Evolutionary conservation across 2,113 vertebrate species (phyloP), one percentile per base, ranked within the genome.

Genomic region (Thomomys bottae): DNA sequence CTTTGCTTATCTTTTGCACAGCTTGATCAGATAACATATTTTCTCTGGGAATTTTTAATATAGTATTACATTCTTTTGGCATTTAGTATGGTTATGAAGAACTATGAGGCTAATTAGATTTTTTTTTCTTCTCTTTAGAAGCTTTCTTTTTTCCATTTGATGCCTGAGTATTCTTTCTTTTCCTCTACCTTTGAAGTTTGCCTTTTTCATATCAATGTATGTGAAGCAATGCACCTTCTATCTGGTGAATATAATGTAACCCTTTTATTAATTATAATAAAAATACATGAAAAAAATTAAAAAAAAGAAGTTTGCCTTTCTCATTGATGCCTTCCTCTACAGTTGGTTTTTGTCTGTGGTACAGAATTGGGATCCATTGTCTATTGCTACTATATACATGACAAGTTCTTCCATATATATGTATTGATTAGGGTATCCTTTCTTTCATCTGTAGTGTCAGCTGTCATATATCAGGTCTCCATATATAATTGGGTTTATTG

Each of bases 31-130:
- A 2, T 90, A n/a, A 90, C 18, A 28, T 64, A 45, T 10, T 67
- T 70, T 64, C 28, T 83, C 45, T 75, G 80, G 15, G 26, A 85
- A 85, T 82, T 91, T 67, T 82, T 59, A 26, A 81, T 71, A 71
- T 15, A 54, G 49, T 54, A 54, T 54, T 54, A 17, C 49, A 54
- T 54, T 54, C 49, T 54, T 17, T 18, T 73, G 40, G 17, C n/a
- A 79, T 85, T 81, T 88, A 88, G 45, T 70, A 21, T 54, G 72
- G 40, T 30, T 81, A 10, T 61, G 40, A 84, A 70, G 40, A 64
- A 21, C 8, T 73, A 32, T 63, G 59, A 54, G 45, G 32, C n/a
- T 32, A 54, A 59, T 87, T 24, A 42, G 21, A 71, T 57, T 57
- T 67, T 49, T 84, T 94, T 87, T 4, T 17, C 10, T 54, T 54